Base-by-base conservation (phyloP, 2,113 vertebrate species). In the Ammodramus savannarum region DNA sequence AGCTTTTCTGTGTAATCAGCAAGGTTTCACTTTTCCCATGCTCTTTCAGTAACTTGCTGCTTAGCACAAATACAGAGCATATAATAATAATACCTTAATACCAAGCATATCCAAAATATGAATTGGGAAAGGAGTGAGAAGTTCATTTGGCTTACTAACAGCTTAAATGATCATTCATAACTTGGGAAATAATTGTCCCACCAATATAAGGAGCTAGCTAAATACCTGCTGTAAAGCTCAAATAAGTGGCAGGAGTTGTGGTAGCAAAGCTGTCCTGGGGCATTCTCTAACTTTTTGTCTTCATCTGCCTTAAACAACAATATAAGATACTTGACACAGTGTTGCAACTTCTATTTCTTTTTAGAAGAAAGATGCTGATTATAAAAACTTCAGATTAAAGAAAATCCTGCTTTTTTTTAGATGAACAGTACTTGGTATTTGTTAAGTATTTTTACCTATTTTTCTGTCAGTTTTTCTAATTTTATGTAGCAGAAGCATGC, bases 11-110 rank as follows among this genome's bases (percentile, higher is more conserved):
- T 61, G 29, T 82, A 72, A 89, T 94, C 58, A 82, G 34, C 36
- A 85, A 85, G 17, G n/a, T 73, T 91, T 90, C n/a, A 15, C 22
- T 91, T 95, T 75, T 78, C 44, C 67, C n/a, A 27, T 95, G 81
- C 55, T 95, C 62, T 68, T 94, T 87, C 19, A n/a, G 46, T 79
- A 74, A 54, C 36, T 80, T 2, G 0, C 62, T 78, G 36, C 39
- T 67, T 77, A 94, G 57, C 10, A 67, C 31, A 89, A 90, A 87
- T 79, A 77, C 51, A 76, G 83, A 89, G n/a, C n/a, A n/a, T n/a
- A n/a, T n/a, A n/a, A n/a, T n/a, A n/a, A n/a, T n/a, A n/a, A n/a
- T n/a, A n/a, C n/a, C 58, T 16, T 46, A 71, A 76, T 86, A 46
- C 27, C 7, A 61, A 75, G 22, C 49, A 78, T 87, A 62, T 54